Conservation (phyloP, 2,113 vertebrate species). For the Sardina pilchardus region DNA sequence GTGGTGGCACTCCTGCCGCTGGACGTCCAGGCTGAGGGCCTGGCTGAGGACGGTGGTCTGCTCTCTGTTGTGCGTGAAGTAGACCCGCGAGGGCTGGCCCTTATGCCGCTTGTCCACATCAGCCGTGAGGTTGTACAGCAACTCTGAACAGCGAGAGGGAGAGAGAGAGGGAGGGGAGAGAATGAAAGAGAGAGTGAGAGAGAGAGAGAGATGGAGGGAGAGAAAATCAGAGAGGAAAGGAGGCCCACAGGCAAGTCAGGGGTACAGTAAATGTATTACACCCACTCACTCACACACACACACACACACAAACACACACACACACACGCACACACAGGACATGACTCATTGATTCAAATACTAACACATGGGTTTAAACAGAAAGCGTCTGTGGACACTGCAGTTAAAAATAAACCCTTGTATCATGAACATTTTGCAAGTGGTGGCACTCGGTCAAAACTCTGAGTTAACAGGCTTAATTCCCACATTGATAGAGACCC, state of each 20-base stretch:
- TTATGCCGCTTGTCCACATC: constrained; percentile 88
- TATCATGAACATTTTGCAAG: constrained; percentile 2
- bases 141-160: constrained; percentile 66
- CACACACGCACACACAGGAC: background rate
- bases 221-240: background rate
- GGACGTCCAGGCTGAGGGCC: constrained; percentile 74
- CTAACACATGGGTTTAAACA: constrained; percentile 20
- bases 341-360: constrained; percentile 10
- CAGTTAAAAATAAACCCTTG: constrained; percentile 1
- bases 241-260: background rate
- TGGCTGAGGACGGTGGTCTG: constrained; percentile 78
- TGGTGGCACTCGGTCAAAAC: background rate
- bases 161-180: background rate
- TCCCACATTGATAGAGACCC: constrained; percentile 15
- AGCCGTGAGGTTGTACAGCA: constrained; percentile 89
- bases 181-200: background rate
- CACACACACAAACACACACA: constrained; percentile 3
- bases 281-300: background rate
- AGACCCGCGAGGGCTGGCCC: constrained; percentile 80
- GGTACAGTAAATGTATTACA: background rate
- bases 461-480: constrained; percentile 5
- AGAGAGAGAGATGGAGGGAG: background rate
- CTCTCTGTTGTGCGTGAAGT: constrained; percentile 83
- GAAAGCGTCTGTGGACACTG: constrained; percentile 4
- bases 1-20: constrained; percentile 78